Conservation (phyloP, 2,888 invertebrate species). For the Latrodectus elegans region DNA sequence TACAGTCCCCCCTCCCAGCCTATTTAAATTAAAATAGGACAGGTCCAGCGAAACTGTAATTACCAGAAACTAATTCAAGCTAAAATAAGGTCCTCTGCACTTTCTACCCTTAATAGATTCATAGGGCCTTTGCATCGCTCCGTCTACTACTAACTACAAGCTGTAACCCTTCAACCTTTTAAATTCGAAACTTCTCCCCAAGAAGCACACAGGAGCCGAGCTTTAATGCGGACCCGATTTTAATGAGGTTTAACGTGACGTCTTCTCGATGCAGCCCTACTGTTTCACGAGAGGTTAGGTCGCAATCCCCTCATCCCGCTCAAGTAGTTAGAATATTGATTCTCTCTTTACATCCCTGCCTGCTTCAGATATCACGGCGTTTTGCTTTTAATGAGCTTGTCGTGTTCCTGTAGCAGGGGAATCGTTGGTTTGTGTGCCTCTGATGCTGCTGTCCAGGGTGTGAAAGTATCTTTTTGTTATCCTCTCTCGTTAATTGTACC, state of each 20-base stretch:
- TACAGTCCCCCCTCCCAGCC: not conserved
- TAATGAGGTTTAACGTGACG: slow-evolving; percentile 51
- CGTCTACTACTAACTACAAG: slow-evolving; percentile 13
- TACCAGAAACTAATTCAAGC: slow-evolving; percentile 56
- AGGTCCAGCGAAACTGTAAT: slow-evolving; percentile 38
- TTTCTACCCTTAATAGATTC: slow-evolving; percentile 41
- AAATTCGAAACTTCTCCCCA: slow-evolving; percentile 11
- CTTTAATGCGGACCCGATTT: slow-evolving; percentile 32
- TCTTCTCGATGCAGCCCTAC: not conserved
- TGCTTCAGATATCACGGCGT: too few species aligned
- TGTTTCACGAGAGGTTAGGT: slow-evolving; percentile 27
- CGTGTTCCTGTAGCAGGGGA: too few species aligned
- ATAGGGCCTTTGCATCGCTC: not conserved
- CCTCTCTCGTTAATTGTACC: too few species aligned
- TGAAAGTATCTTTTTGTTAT: too few species aligned
- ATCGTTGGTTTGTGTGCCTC: too few species aligned
- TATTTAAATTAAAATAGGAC: slow-evolving; percentile 51
- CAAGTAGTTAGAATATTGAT: slow-evolving; percentile 8
- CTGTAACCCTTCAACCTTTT: slow-evolving; percentile 50
- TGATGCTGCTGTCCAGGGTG: too few species aligned
- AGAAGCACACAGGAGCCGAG: too few species aligned
- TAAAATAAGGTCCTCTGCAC: slow-evolving; percentile 23
- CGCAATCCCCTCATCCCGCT: not conserved
- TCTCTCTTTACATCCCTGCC: not conserved
- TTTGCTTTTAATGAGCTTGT: too few species aligned